Conservation (phyloP, 64 coral and sea anemone species). For the Stichodactyla helianthus region DNA sequence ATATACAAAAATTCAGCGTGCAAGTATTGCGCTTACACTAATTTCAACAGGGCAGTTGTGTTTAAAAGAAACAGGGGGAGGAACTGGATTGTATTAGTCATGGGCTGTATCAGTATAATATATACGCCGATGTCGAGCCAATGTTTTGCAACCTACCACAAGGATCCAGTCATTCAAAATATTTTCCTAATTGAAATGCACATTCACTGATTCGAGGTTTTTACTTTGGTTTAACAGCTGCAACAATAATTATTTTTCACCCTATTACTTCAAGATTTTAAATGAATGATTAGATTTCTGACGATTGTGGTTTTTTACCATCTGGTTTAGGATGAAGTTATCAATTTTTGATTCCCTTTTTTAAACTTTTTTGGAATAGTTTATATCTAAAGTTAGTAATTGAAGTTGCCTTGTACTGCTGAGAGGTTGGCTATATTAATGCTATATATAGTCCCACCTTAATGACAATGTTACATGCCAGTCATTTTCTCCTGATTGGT, state of each 20-base stretch:
- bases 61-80: too few species aligned
- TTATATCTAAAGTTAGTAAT: neutral
- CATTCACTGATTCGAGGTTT: neutral
- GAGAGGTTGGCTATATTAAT: neutral
- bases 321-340: neutral
- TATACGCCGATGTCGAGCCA: neutral
- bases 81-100: neutral
- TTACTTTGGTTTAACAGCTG: neutral
- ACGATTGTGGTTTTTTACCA: neutral
- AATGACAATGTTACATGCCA: neutral
- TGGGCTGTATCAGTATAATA: neutral
- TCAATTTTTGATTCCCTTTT: neutral
- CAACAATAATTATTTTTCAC: neutral
- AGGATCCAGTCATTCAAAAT: neutral
- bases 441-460: neutral
- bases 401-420: neutral
- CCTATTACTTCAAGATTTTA: neutral
- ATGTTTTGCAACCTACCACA: neutral
- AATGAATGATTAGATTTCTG: neutral
- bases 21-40: too few species aligned
- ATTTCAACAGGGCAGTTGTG: too few species aligned
- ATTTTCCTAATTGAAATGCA: neutral
- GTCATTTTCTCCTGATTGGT: neutral
- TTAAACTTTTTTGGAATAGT: neutral
- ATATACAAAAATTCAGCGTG: too few species aligned